Conservation (phyloP, 2,888 invertebrate species). For the Selenia dentaria region DNA sequence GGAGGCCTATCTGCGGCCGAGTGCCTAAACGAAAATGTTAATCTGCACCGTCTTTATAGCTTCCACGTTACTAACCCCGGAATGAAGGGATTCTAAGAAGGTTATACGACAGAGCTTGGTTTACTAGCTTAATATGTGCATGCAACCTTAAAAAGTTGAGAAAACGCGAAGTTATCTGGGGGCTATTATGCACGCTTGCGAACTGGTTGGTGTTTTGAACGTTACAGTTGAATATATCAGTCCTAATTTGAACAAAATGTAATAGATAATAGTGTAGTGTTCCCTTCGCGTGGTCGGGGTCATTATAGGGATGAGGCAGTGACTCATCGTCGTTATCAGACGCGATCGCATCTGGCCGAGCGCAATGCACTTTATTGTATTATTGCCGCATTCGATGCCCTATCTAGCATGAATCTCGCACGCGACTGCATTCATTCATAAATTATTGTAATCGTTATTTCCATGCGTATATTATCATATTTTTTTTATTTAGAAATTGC, state of each 20-base stretch:
- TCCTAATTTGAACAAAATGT: too few relatives aligned
- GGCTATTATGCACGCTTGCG: too few relatives aligned
- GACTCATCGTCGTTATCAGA: constrained; percentile 54
- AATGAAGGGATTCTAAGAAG: constrained; percentile 30
- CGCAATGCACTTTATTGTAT: constrained; percentile 50
- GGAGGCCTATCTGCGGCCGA: constrained; percentile 26
- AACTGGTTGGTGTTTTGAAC: too few relatives aligned
- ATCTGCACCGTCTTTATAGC: constrained; percentile 42
- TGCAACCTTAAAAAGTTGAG: too few relatives aligned
- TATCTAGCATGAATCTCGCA: constrained; percentile 39
- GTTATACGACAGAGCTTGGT: constrained; percentile 17
- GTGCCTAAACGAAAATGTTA: constrained; percentile 48
- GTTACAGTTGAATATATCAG: too few relatives aligned
- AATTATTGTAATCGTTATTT: constrained; percentile 10
- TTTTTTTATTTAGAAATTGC: too few relatives aligned
- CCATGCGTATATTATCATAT: too few relatives aligned
- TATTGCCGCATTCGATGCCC: constrained; percentile 35
- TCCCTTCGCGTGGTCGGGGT: constrained; percentile 40
- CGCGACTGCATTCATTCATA: constrained; percentile 31
- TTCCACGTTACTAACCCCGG: constrained; percentile 35
- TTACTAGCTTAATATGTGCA: constrained; percentile 21
- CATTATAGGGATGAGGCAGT: constrained; percentile 47
- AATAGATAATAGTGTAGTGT: too few relatives aligned
- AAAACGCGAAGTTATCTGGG: too few relatives aligned
- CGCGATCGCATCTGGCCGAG: constrained; percentile 55